Evolutionary conservation across 2,888 invertebrate genomes (phyloP), one percentile per base, ranked within the genome.

Genomic region (Brenthis hecate): DNA sequence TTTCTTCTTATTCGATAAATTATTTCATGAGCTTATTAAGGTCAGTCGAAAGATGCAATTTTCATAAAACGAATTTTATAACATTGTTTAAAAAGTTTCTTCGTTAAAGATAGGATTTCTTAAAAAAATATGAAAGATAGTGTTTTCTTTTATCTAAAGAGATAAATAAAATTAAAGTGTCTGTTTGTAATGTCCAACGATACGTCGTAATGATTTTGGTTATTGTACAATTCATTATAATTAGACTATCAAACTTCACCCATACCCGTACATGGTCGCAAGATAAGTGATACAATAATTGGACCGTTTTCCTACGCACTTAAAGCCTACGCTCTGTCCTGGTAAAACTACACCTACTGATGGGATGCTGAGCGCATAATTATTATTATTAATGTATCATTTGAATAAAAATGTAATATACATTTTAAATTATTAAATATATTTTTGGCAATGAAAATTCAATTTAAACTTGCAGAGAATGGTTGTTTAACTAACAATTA

Each of bases 251-350:
- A 50, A 50, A 60, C 60, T 57, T 2, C 48, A 65, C n/a, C 51
- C 57, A 57, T 56, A 65, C 13, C 51, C 57, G 51, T 56, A 57
- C 71, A 77, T 76, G 79, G 79, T 81, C 78, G 73, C 76, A 78
- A 71, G 75, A 70, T 75, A 78, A 80, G 75, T 78, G 79, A 76
- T 79, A 80, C 36, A 53, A 62, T 83, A 85, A 85, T 88, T 88
- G 84, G 86, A 79, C 77, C 78, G 79, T 81, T 82, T 88, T 88
- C 89, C 87, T 89, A 90, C 88, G 85, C 87, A 83, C 74, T 76
- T 62, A 64, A 82, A 75, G 79, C 87, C 87, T 83, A 87, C 88
- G 81, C 85, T 77, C 64, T 56, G 56, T 56, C 71, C 65, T 65
- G 66, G 63, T 71, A 69, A 65, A 55, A 47, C 32, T 19, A 28